Conservation (phyloP, 2,113 vertebrate species). For the Mohoua ochrocephala region DNA sequence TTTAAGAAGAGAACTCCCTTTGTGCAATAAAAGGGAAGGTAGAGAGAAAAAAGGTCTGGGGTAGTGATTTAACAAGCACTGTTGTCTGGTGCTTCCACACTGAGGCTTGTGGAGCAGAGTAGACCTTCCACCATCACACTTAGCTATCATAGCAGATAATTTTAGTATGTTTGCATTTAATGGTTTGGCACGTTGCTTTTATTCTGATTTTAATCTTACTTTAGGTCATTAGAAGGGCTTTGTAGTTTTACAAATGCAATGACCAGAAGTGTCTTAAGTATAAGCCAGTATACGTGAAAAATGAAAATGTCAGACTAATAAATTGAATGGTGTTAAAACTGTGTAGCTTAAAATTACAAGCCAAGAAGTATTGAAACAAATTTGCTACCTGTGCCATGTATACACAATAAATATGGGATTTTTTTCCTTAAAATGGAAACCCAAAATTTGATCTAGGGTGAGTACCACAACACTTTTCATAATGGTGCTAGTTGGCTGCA, state of each 20-base stretch:
- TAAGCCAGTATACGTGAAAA: background rate
- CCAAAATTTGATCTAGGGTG: background rate
- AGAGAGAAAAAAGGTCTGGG: constrained; percentile 9
- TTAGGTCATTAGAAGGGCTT: background rate
- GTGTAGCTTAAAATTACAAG: background rate
- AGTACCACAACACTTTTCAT: background rate
- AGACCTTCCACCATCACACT: background rate
- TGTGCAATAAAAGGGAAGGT: constrained; percentile 27
- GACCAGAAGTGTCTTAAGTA: background rate
- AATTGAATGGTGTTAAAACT: background rate
- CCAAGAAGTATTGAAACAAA: background rate
- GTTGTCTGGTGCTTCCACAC: background rate
- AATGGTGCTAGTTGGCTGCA: background rate
- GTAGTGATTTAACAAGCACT: constrained; percentile 36
- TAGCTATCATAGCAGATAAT: background rate
- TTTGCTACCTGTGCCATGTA: background rate
- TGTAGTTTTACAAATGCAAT: background rate
- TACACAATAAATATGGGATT: background rate
- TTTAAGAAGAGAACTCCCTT: constrained; percentile 31
- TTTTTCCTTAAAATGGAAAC: background rate
- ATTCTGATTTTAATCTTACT: background rate
- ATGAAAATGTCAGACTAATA: background rate
- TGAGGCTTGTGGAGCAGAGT: background rate
- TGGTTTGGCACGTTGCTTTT: background rate
- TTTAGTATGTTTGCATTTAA: background rate